Evolutionary conservation across 2,113 vertebrate species (phyloP).

Genomic region (Talpa occidentalis): DNA sequence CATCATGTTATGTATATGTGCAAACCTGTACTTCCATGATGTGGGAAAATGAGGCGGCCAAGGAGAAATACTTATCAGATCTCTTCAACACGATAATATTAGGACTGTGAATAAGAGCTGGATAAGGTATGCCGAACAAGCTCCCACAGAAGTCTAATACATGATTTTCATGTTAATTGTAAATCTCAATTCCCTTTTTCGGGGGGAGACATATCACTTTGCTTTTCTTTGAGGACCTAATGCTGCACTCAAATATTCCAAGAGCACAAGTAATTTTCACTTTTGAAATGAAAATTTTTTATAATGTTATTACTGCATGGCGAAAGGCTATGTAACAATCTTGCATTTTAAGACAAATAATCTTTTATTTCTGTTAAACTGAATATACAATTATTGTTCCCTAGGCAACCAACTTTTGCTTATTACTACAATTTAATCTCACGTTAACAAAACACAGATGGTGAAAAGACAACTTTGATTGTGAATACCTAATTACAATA

Average conservation of each 20-base stretch:
- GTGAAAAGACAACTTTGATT: conserved; percentile 88
- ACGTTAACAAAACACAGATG: conserved; percentile 88
- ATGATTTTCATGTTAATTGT: conserved; percentile 85
- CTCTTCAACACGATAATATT: conserved; percentile 47
- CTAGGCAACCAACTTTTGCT: conserved; percentile 86
- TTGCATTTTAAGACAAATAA: conserved; percentile 89
- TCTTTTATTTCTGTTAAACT: conserved; percentile 89
- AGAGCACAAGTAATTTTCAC: conserved; percentile 85
- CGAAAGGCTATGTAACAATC: conserved; percentile 83
- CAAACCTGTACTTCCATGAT: conserved; percentile 98
- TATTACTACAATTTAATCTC: conserved; percentile 87
- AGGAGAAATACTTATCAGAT: conserved; percentile 60
- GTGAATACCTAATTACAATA: conserved; percentile 90
- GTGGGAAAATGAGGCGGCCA: conserved; percentile 89
- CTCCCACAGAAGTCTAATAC: conserved; percentile 75
- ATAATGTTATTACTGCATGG: conserved; percentile 83
- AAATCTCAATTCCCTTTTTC: conserved; percentile 83
- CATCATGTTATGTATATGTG: conserved; percentile 98
- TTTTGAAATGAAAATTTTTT: conserved; percentile 85
- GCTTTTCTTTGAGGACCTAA: conserved; percentile 85
- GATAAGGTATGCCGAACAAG: conserved; percentile 58
- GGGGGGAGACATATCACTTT: conserved; percentile 83
- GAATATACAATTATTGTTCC: conserved; percentile 89
- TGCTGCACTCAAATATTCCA: conserved; percentile 87
- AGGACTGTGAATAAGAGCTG: conserved; percentile 44